Conservation (phyloP, 2,113 vertebrate species). For the Mystacornis crossleyi region DNA sequence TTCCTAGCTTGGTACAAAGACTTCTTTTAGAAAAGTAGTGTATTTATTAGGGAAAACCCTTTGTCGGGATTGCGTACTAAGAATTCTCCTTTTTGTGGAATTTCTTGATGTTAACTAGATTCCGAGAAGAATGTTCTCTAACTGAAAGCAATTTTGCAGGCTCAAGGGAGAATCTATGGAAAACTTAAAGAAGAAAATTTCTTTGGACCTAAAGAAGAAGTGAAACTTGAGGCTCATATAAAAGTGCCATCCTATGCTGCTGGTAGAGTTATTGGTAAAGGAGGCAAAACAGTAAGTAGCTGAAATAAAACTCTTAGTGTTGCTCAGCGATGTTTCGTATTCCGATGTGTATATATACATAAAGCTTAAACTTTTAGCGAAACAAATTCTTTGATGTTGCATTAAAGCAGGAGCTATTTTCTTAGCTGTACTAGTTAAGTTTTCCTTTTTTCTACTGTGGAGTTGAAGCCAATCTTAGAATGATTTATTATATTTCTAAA, state of each 20-base stretch:
- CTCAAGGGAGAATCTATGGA: constrained; percentile 93
- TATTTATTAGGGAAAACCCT: neutral
- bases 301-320: neutral
- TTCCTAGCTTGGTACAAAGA: neutral
- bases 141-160: constrained; percentile 70
- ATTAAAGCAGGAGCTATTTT: neutral
- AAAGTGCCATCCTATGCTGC: constrained; percentile 97
- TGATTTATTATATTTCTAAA: neutral
- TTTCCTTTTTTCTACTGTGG: neutral
- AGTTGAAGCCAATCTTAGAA: neutral
- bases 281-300: constrained; percentile 94
- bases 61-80: neutral
- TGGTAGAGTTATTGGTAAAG: constrained; percentile 97
- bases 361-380: neutral
- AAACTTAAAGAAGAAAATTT: constrained; percentile 99
- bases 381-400: neutral
- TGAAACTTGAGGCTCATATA: constrained; percentile 97
- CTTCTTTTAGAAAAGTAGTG: neutral
- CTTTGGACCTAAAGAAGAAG: constrained; percentile 98
- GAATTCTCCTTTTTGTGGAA: neutral
- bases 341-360: neutral
- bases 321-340: neutral
- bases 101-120: neutral
- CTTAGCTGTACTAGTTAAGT: neutral
- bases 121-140: neutral